These are phyloP conservation scores for Acanthochromis polyacanthus DNA, from an alignment of 2,113 vertebrate species.

Conservation along the genomic window DNA sequence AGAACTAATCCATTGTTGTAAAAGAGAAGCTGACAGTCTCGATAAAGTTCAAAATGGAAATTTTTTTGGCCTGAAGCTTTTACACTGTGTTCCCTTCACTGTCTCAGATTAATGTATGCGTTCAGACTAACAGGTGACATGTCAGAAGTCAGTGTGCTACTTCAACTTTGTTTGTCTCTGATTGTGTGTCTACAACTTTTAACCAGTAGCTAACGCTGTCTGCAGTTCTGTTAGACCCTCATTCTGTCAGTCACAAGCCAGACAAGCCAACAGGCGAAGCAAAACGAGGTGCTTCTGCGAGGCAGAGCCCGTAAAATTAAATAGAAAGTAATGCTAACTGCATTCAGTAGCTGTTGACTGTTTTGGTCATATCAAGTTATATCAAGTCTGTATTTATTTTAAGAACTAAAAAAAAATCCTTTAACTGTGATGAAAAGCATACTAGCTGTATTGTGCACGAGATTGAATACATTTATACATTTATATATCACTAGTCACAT, in stretches of 20 bases:
- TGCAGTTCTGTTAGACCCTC: conserved; percentile 3
- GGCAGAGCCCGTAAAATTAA: neutral
- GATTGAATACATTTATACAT: too few relatives aligned
- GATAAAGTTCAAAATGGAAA: conserved; percentile 26
- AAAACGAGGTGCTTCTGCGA: conserved; percentile 11
- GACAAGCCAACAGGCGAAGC: neutral
- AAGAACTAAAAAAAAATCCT: too few relatives aligned
- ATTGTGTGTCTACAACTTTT: conserved; percentile 6
- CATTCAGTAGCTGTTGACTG: neutral
- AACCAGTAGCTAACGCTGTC: neutral
- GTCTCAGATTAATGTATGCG: conserved; percentile 1
- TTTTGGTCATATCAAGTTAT: neutral
- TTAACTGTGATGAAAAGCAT: too few relatives aligned
- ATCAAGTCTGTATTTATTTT: too few relatives aligned
- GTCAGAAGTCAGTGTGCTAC: neutral
- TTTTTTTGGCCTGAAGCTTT: neutral
- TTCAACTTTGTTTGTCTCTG: conserved; percentile 8
- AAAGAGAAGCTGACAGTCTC: conserved; percentile 22
- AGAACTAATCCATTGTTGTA: conserved; percentile 24
- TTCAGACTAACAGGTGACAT: conserved; percentile 15
- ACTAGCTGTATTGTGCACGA: too few relatives aligned
- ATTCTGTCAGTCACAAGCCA: conserved; percentile 45
- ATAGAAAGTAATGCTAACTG: conserved; percentile 1
- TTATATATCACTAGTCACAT: too few relatives aligned
- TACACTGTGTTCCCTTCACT: neutral